A percentile compares a stretch with the other conserved stretches of the same genome.
phyloP scores from a whole-genome alignment of 2,888 invertebrate genomes.

The Plagiodera versicolora region DNA sequence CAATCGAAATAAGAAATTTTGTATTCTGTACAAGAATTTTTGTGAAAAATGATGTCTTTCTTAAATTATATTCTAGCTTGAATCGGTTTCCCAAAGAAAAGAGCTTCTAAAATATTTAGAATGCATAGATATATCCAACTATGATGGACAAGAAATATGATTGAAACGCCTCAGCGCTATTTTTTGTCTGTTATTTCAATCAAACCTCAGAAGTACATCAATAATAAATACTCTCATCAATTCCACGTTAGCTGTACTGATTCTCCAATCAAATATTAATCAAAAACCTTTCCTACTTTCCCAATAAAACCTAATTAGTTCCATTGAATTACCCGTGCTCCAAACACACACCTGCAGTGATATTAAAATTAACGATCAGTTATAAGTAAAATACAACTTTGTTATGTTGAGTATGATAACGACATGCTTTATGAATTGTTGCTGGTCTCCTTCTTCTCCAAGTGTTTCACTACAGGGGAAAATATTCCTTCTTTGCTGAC shows the following conservation, averaged over 20 bases:
- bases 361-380: conserved; percentile 15
- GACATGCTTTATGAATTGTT: conserved; percentile 26
- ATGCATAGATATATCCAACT: too few relatives aligned
- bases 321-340: conserved; percentile 16
- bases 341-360: conserved; percentile 17
- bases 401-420: conserved; percentile 9
- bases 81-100: too few relatives aligned
- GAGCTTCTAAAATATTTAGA: too few relatives aligned
- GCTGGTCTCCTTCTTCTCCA: conserved; percentile 26
- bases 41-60: too few relatives aligned
- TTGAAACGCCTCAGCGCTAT: too few relatives aligned
- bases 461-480: conserved; percentile 47
- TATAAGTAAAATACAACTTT: background rate
- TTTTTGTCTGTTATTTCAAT: too few relatives aligned
- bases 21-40: too few relatives aligned
- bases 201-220: background rate
- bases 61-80: too few relatives aligned
- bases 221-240: background rate
- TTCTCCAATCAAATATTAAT: conserved; percentile 34
- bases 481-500: conserved; percentile 73
- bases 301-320: conserved; percentile 13
- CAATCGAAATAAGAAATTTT: too few relatives aligned
- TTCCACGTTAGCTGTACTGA: conserved; percentile 4
- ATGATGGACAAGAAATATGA: too few relatives aligned
- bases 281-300: conserved; percentile 29